Evolutionary conservation across 1,140 invertebrate species (phyloP), one percentile per base, ranked within the genome.

Genomic region (Battus philenor): DNA sequence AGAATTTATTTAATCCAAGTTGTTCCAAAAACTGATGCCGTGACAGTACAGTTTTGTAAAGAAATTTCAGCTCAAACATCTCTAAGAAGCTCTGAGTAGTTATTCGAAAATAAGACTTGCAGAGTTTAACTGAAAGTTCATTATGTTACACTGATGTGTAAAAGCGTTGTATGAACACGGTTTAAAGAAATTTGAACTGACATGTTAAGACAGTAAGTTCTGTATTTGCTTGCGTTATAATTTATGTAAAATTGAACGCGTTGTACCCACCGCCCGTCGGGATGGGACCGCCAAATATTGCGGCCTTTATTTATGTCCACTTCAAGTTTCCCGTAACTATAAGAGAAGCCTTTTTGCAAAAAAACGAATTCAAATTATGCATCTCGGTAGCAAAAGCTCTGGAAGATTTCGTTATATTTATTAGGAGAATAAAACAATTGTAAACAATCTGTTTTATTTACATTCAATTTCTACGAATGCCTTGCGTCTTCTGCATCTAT

Each of bases 281-380:
- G 71, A 72, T 68, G 68, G 62, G 65, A 72, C 73, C 71, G 65
- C 69, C 71, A 63, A 83, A 83, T 80, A 75, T 80, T 79, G 71
- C 59, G 70, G 58, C 65, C 69, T 67, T 81, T 80, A 80, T 83
- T 83, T 80, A 80, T 77, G 71, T 74, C 75, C 76, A 79, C 72
- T 80, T 76, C 66, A 77, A 83, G 76, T 77, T 79, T 67, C 64
- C 57, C 55, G 65, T 68, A 69, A 72, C 66, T 68, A 72, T 68
- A 69, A 69, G 49, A 54, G 53, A 44, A 54, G 47, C 56, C 71
- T 78, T 69, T 71, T 69, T 63, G 50, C 60, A 65, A 72, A 70
- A 68, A 56, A 69, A n/a, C n/a, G n/a, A n/a, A n/a, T n/a, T n/a
- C n/a, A n/a, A n/a, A n/a, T n/a, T n/a, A n/a, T n/a, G n/a, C n/a